Conservation (phyloP, 1,140 invertebrate species). For the Diorhabda sublineata region DNA sequence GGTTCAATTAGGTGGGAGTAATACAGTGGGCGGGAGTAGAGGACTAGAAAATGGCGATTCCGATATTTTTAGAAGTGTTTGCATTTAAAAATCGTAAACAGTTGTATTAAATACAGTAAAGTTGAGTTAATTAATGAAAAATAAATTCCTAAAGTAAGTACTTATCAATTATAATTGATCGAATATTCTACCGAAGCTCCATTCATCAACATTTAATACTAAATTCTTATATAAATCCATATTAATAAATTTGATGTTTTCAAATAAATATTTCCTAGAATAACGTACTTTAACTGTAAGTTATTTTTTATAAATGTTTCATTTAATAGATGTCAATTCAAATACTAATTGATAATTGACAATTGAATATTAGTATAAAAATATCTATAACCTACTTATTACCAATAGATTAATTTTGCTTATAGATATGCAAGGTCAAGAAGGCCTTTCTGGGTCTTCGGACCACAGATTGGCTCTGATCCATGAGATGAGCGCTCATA, state of each 20-base stretch:
- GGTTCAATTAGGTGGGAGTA: neutral
- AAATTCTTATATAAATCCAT: neutral
- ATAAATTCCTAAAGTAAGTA: neutral
- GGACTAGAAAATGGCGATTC: neutral
- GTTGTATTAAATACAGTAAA: neutral
- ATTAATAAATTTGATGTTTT: neutral
- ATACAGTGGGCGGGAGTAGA: neutral
- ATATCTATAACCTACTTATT: neutral
- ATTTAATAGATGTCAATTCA: neutral
- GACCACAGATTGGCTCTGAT: conserved; percentile 67
- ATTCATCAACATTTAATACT: neutral
- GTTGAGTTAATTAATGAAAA: neutral
- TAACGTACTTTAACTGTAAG: neutral
- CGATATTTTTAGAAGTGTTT: neutral
- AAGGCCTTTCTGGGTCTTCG: conserved; percentile 42
- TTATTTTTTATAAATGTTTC: neutral
- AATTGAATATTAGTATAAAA: neutral
- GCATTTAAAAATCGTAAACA: neutral
- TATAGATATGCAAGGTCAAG: conserved; percentile 43
- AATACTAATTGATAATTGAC: neutral
- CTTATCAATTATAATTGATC: neutral
- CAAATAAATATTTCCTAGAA: neutral
- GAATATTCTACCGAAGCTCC: neutral
- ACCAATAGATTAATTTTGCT: conserved; percentile 10
- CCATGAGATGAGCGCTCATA: conserved; percentile 83